phyloP scores from a whole-genome alignment of 2,113 vertebrate genomes.

The Ploceus nigricollis region DNA sequence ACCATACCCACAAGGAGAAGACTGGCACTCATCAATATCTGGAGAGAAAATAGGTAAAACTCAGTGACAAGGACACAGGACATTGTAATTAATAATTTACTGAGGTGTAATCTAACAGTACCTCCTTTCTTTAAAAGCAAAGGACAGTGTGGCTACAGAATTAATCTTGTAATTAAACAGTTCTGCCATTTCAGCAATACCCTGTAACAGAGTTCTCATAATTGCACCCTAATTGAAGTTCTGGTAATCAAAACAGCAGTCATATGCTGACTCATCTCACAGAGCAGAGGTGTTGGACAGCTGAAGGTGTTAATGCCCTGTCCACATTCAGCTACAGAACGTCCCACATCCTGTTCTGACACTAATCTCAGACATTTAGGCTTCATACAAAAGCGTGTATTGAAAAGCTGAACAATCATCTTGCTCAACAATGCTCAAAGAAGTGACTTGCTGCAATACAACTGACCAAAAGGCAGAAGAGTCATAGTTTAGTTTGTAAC shows the following conservation, averaged over 20 bases:
- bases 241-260: background rate
- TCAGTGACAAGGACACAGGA: background rate
- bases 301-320: background rate
- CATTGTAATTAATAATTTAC: background rate
- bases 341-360: background rate
- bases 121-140: background rate
- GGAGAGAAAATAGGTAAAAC: background rate
- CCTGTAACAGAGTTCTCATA: background rate
- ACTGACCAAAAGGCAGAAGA: background rate
- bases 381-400: background rate
- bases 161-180: background rate
- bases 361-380: background rate
- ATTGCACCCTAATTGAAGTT: background rate
- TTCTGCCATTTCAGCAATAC: background rate
- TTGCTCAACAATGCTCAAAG: background rate
- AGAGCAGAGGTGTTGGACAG: background rate
- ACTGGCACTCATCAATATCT: slow-evolving; percentile 97
- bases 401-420: background rate
- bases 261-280: background rate
- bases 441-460: background rate
- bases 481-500: background rate
- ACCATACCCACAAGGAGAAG: slow-evolving; percentile 88
- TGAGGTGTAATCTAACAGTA: background rate
- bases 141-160: background rate
- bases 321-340: background rate